Evolutionary conservation across 1,140 invertebrate species (phyloP), one percentile per base, ranked within the genome.

Genomic region (Hestina assimilis): DNA sequence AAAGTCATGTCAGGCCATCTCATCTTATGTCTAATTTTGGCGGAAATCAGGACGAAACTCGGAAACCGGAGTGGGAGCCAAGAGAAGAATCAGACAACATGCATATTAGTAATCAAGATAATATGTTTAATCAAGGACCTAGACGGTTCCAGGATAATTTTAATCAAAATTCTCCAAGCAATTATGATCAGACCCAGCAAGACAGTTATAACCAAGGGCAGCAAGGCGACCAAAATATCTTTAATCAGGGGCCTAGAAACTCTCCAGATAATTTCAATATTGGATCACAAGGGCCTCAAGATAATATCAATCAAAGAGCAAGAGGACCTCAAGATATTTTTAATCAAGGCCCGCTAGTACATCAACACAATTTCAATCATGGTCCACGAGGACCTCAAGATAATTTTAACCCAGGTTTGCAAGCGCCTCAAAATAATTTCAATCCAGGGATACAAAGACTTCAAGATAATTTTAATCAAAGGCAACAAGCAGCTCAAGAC

Each of bases 111-210:
- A 35, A 29, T 20, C 35, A 47, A 11, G 33, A 40, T n/a, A 35
- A 23, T 19, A 9, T 38, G 6, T 21, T 12, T n/a, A 61, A 55
- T n/a, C 28, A 43, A 45, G 21, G 43, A 26, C 15, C 24, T 14
- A 33, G 19, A 47, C 3, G 8, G 9, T 33, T 48, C 12, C 56
- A 59, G 23, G 59, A 45, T 3, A 38, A 2, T 12, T 56, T 40
- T 29, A 38, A 47, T 46, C 54, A 57, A 31, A 26, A 45, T 11
- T 5, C 26, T 26, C 45, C 38, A 29, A 26, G 20, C 20, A 48
- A 42, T 45, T 46, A 31, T 41, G 56, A 52, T 55, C 55, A 50
- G 55, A 11, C 3, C 48, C 24, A n/a, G n/a, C 38, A 42, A 42
- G 40, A 20, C 3, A 48, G n/a, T 41, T 56, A 21, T 12, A 48